Base-by-base conservation (phyloP, 2,888 invertebrate species). In the Synanthedon andrenaeformis region DNA sequence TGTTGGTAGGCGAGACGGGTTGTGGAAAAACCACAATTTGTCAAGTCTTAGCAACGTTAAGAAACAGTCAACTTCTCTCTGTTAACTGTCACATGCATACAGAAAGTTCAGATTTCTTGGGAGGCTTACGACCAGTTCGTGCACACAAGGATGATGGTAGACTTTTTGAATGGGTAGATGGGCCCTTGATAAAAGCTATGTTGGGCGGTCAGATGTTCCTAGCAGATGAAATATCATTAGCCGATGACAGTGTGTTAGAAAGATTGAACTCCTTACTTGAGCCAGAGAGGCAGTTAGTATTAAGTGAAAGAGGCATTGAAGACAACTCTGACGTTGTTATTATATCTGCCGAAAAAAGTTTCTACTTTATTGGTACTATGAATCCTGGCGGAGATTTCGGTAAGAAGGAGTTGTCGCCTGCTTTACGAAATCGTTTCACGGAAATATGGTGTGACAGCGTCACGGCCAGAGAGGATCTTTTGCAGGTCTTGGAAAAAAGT, bases 371-470 rank as follows among this genome's bases (percentile, higher is more conserved):
- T 55, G 97, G 96, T 2, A 99, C 99, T 0, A 99, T 99, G 99
- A 99, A 99, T 87, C 99, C 99, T 6, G 98, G 99, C 11, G 99
- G 99, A 1, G 99, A 99, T 88, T 99, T 96, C 75, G 99, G 99
- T 3, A 99, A 99, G 76, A 99, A 99, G 74, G 99, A 99, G 89
- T 88, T 99, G 10, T 99, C 99, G 0, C 98, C 98, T 0, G 99
- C 99, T 0, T 82, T 99, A 52, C 89, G 99, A 52, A 99, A 99
- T 87, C 91, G 99, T 51, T 97, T 99, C 67, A 99, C 99, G 0
- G 99, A 99, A 87, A 96, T 99, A 70, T 99, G 99, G 99, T 98
- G 98, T 70, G 94, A 94, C 54, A 90, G 92, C 52, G 93, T 93
- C 10, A 90, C 91, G 13, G 89, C 91, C 23, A 85, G 90, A 53